Evolutionary conservation across 2,888 invertebrate genomes (phyloP).

Genomic region (Mesorhabditis spiculigera): DNA sequence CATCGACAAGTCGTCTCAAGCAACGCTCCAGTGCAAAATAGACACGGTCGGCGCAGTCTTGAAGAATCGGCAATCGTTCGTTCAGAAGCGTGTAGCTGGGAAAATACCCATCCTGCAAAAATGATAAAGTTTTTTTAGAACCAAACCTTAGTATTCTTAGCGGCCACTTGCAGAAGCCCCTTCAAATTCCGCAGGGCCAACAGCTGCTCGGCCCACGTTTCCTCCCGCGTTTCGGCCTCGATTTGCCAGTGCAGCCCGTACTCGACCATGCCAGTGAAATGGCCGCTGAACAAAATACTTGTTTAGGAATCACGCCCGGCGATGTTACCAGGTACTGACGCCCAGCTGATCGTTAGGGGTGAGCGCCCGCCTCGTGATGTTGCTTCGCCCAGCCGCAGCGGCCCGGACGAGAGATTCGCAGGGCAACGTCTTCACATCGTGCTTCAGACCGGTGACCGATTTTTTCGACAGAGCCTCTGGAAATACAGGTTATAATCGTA

Average conservation of each 20-base stretch:
- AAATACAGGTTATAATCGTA: background rate
- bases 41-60: too few relatives aligned
- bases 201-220: conserved; percentile 1
- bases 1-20: too few relatives aligned
- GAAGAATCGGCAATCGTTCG: too few relatives aligned
- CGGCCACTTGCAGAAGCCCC: background rate
- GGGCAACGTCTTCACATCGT: background rate
- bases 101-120: too few relatives aligned
- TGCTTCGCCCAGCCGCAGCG: conserved; percentile 28
- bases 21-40: too few relatives aligned
- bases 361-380: conserved; percentile 21
- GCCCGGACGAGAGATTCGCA: background rate
- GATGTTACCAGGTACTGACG: conserved; percentile 17
- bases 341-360: conserved; percentile 34
- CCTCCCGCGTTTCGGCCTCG: conserved; percentile 8
- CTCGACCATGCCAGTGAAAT: conserved; percentile 38
- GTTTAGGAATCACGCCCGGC: too few relatives aligned
- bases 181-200: conserved; percentile 1
- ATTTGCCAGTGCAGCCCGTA: conserved; percentile 33
- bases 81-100: too few relatives aligned
- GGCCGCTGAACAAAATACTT: background rate
- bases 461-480: background rate
- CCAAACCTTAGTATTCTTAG: background rate
- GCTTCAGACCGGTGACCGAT: background rate
- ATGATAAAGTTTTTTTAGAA: too few relatives aligned